These are phyloP conservation scores for Nomada ferruginata DNA, from an alignment of 2,888 invertebrate genomes.

Conservation along the genomic window DNA sequence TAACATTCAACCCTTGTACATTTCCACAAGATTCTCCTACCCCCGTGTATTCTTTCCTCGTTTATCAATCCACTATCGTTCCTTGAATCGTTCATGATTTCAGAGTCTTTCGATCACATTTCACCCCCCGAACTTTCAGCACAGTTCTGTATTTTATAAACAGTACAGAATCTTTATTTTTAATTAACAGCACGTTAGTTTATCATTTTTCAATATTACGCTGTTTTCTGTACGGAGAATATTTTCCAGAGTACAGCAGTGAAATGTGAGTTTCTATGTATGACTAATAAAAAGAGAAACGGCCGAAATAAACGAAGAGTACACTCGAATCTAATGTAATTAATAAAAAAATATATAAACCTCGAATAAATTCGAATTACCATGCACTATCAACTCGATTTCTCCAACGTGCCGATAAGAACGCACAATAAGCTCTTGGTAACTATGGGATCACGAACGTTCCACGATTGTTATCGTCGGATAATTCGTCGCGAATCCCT, in stretches of 20 bases:
- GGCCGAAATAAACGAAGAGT: too few species aligned
- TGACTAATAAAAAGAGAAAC: too few species aligned
- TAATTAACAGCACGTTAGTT: too few species aligned
- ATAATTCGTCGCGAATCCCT: conserved; percentile 53
- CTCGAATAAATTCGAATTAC: neutral
- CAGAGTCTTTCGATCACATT: neutral
- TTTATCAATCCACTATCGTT: neutral
- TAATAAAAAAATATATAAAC: too few species aligned
- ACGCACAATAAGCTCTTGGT: conserved; percentile 3
- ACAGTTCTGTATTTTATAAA: too few species aligned
- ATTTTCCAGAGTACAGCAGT: too few species aligned
- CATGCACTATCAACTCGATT: neutral
- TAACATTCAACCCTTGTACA: conserved; percentile 38
- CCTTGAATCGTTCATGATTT: neutral
- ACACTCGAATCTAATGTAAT: too few species aligned
- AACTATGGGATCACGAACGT: neutral
- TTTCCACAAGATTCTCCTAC: conserved; percentile 22
- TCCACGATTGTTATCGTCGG: conserved; percentile 49
- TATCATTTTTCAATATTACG: too few species aligned
- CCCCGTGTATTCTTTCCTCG: neutral
- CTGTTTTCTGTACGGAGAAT: too few species aligned
- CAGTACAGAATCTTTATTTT: too few species aligned
- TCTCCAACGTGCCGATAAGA: neutral
- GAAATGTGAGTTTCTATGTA: too few species aligned
- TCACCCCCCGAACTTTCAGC: neutral